Conservation (phyloP, 2,888 invertebrate genomes). For the Cheiracanthium punctorium region DNA sequence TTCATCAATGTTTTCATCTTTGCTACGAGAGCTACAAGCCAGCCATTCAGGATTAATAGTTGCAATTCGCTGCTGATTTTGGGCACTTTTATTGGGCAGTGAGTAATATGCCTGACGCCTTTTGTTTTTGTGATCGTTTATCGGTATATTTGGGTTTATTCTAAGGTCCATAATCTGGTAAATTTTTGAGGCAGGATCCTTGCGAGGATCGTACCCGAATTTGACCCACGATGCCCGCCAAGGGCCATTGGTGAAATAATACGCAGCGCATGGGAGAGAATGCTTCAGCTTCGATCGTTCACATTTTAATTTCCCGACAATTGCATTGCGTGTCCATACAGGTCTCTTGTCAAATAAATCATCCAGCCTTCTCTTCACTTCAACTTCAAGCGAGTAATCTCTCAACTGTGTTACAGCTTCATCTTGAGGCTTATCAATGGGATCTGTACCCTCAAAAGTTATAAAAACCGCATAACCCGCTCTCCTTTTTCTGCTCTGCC, state of each 20-base stretch:
- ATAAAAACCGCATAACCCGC: conserved; percentile 52
- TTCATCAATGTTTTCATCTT: conserved; percentile 71
- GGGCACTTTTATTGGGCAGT: conserved; percentile 76
- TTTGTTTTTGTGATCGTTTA: conserved; percentile 36
- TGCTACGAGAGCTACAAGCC: not conserved
- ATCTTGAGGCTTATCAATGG: conserved; percentile 25
- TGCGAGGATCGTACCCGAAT: conserved; percentile 91
- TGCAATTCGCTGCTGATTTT: conserved; percentile 73
- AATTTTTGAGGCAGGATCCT: conserved; percentile 84
- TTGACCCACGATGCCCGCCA: conserved; percentile 94
- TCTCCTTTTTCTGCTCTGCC: conserved; percentile 55
- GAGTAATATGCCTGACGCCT: conserved; percentile 20
- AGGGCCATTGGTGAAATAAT: conserved; percentile 91
- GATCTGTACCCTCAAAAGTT: conserved; percentile 54
- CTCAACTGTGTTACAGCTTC: conserved; percentile 50
- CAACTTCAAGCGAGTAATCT: conserved; percentile 33
- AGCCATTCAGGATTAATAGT: conserved; percentile 71
- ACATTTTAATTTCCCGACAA: conserved; percentile 77
- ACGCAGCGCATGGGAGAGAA: conserved; percentile 88
- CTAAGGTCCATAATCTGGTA: conserved; percentile 92
- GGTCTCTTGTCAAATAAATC: conserved; percentile 81
- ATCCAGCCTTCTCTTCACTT: conserved; percentile 38
- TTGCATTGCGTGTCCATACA: conserved; percentile 89
- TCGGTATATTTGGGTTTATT: conserved; percentile 44
- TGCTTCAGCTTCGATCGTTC: conserved; percentile 80